These are phyloP conservation scores for Sebastes flavidus DNA, from an alignment of 2,797 vertebrate genomes.

Conservation along the genomic window DNA sequence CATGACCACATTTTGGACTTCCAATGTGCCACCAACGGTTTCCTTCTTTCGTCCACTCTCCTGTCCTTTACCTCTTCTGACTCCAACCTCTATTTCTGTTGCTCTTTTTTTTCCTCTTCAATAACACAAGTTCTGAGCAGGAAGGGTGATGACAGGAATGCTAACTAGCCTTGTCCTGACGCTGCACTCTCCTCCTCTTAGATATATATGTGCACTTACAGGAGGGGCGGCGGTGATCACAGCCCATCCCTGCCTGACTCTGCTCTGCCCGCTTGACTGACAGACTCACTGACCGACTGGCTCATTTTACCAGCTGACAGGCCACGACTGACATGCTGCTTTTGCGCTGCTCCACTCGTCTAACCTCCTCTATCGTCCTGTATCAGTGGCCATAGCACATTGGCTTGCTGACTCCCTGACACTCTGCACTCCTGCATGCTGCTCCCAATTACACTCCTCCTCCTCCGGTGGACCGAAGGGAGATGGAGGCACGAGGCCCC, in stretches of 20 bases:
- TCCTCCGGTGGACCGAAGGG: background rate
- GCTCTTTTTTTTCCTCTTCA: constrained; percentile 10
- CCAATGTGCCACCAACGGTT: background rate
- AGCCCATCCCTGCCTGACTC: constrained; percentile 6
- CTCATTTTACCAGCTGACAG: constrained; percentile 32
- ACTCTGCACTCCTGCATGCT: constrained; percentile 25
- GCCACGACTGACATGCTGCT: constrained; percentile 4
- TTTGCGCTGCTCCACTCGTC: constrained; percentile 18
- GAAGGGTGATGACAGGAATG: constrained; percentile 60
- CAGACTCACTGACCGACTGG: constrained; percentile 38
- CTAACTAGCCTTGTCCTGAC: constrained; percentile 67
- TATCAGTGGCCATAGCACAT: constrained; percentile 1
- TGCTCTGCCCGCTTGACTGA: constrained; percentile 19
- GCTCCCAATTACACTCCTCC: constrained; percentile 46
- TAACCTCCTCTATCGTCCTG: constrained; percentile 2
- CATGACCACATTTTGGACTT: background rate
- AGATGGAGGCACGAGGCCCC: constrained; percentile 21
- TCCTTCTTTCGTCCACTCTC: background rate
- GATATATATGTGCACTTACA: constrained; percentile 57
- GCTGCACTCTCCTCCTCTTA: constrained; percentile 53
- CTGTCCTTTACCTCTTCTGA: constrained; percentile 28
- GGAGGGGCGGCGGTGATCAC: background rate
- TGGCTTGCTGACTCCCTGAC: constrained; percentile 32
- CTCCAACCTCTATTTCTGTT: background rate
- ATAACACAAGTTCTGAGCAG: constrained; percentile 54